Base-by-base conservation (phyloP, 1,140 invertebrate genomes). In the Drosophila eugracilis region DNA sequence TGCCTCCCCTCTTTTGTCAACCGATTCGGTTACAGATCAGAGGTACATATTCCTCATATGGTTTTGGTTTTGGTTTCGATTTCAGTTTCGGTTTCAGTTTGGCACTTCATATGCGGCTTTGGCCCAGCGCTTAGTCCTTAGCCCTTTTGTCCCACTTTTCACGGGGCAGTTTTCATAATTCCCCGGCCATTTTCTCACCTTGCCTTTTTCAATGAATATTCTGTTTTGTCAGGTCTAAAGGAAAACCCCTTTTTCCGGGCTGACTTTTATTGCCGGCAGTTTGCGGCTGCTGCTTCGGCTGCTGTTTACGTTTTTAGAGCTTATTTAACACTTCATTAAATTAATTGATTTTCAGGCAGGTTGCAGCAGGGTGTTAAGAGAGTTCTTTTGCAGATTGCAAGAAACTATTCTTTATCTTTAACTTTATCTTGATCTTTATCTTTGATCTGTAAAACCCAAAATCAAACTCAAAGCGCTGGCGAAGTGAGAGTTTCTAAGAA, bases 81-180 rank as follows among this genome's bases (percentile, higher is more conserved):
- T 58, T 36, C 39, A 34, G 37, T 21, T 17, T 42, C 36, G 37
- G 26, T 26, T 58, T 36, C 39, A 34, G 53, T 63, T 37, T 36
- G 9, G 57, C 57, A 65, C 60, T 65, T 62, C 41, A 65, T 62
- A 30, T 36, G 41, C 41, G 26, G 60, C 57, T 62, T 65, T 58
- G 60, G 55, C 39, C 39, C 58, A 4, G 37, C 19, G 55, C 55
- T 65, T 62, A 47, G 55, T 65, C 30, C 24, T n/a, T n/a, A n/a
- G 28, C 28, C 60, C 34, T 65, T 65, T 65, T 65, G 57, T 17
- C 32, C 55, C 55, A 59, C 14, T 49, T 49, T 49, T 32, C 30
- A 17, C 12, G 28, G 39, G 22, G 14, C n/a, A n/a, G n/a, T n/a
- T 14, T 26, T 10, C 22, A 34, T 63, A 60, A 60, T 45, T 60